Evolutionary conservation across 1,140 invertebrate species (phyloP).

Genomic region (Temnothorax longispinosus): DNA sequence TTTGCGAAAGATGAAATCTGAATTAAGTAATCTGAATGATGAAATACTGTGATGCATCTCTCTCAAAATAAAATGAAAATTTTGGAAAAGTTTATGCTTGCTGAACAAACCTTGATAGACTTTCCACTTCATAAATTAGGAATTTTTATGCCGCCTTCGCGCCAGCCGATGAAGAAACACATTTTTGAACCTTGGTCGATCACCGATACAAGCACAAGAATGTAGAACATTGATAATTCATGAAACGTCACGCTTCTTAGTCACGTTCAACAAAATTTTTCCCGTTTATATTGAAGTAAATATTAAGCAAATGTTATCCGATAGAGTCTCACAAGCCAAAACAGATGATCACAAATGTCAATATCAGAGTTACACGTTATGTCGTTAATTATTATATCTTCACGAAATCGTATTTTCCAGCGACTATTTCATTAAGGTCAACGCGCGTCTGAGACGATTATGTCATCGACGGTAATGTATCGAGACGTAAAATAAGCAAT

Average conservation of each 20-base stretch:
- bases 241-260: slow-evolving; percentile 28
- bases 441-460: slow-evolving; percentile 9
- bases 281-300: background rate
- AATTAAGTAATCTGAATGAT: background rate
- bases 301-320: background rate
- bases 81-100: background rate
- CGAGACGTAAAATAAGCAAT: background rate
- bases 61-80: background rate
- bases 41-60: background rate
- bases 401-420: background rate
- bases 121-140: slow-evolving; percentile 76
- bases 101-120: slow-evolving; percentile 63
- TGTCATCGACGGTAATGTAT: slow-evolving; percentile 13
- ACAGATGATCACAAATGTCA: background rate
- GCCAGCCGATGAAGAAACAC: slow-evolving; percentile 82
- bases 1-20: background rate
- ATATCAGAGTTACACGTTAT: background rate
- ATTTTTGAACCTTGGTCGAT: slow-evolving; percentile 73
- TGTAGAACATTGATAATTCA: slow-evolving; percentile 53
- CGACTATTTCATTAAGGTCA: background rate
- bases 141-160: slow-evolving; percentile 82
- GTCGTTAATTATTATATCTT: background rate
- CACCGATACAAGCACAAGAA: slow-evolving; percentile 60
- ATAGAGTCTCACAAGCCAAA: background rate
- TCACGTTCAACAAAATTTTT: background rate